Conservation (phyloP, 2,888 invertebrate genomes). For the Drosophila anomalata region DNA sequence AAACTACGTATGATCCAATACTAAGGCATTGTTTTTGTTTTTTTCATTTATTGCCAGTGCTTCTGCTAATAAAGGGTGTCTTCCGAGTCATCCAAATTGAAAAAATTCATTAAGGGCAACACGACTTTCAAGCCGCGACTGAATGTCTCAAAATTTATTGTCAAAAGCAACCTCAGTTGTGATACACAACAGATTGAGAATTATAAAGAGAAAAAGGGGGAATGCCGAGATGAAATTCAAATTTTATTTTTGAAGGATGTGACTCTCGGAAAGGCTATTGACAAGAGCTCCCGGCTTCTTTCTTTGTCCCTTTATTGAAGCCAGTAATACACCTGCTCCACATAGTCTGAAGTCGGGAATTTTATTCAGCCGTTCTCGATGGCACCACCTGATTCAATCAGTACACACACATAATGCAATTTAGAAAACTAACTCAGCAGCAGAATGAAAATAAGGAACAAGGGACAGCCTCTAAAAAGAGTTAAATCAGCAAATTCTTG, state of each 20-base stretch:
- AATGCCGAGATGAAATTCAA: constrained; percentile 23
- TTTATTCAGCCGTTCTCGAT: no score
- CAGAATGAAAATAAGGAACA: constrained; percentile 50
- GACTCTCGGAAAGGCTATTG: constrained; percentile 25
- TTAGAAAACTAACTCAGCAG: constrained; percentile 54
- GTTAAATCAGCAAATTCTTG: constrained; percentile 62
- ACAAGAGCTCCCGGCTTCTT: constrained; percentile 50
- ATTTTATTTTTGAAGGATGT: constrained; percentile 43
- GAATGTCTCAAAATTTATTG: background rate
- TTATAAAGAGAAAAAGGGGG: background rate
- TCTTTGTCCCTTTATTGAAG: constrained; percentile 41
- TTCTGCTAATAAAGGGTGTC: background rate
- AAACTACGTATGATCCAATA: constrained; percentile 2
- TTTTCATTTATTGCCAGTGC: constrained; percentile 52
- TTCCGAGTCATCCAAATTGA: background rate
- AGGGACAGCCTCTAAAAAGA: constrained; percentile 39
- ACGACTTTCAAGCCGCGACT: background rate
- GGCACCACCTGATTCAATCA: constrained; percentile 18
- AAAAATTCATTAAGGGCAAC: background rate
- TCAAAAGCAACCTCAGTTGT: background rate
- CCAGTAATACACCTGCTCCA: constrained; percentile 54
- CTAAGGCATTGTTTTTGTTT: constrained; percentile 40
- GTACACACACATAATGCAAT: constrained; percentile 64
- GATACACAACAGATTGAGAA: no score
- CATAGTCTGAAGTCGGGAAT: constrained; percentile 17